Percentiles rank a stretch among this genome's conserved stretches.
These are phyloP conservation scores for Papilio demoleus DNA, from an alignment of 2,888 invertebrate species.

Conservation along the genomic window DNA sequence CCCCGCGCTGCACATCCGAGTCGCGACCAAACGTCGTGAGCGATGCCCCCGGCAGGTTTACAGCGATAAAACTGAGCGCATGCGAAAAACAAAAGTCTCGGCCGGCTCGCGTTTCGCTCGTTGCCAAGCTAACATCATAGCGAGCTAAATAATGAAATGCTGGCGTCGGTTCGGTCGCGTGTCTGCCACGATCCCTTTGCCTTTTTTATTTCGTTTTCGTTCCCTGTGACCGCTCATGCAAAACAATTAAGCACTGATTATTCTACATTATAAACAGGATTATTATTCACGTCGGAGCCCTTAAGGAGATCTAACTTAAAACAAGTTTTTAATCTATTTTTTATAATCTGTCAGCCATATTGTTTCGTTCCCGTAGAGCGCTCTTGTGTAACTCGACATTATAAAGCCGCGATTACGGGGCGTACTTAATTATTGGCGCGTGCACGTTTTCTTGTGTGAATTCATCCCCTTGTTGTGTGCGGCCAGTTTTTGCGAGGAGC, in stretches of 20 bases:
- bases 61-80: conserved; percentile 60
- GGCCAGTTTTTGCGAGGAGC: conserved; percentile 63
- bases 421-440: conserved; percentile 77
- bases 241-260: conserved; percentile 45
- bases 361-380: conserved; percentile 65
- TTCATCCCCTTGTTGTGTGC: conserved; percentile 61
- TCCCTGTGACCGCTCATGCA: conserved; percentile 51
- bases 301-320: conserved; percentile 13
- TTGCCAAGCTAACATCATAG: conserved; percentile 36
- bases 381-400: conserved; percentile 62
- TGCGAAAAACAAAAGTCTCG: conserved; percentile 53
- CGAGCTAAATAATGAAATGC: conserved; percentile 35
- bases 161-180: conserved; percentile 37
- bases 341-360: conserved; percentile 33
- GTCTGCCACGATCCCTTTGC: conserved; percentile 44
- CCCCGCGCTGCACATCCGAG: conserved; percentile 65
- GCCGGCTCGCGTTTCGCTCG: conserved; percentile 33
- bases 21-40: conserved; percentile 51
- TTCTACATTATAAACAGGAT: conserved; percentile 20
- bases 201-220: conserved; percentile 41
- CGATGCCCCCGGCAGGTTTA: conserved; percentile 36
- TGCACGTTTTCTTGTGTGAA: conserved; percentile 73
- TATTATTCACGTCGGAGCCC: conserved; percentile 33
- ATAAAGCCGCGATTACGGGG: conserved; percentile 60
- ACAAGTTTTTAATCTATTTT: conserved; percentile 22